These are phyloP conservation scores for Patagioenas fasciata DNA, from an alignment of 2,113 vertebrate genomes.

Conservation along the genomic window DNA sequence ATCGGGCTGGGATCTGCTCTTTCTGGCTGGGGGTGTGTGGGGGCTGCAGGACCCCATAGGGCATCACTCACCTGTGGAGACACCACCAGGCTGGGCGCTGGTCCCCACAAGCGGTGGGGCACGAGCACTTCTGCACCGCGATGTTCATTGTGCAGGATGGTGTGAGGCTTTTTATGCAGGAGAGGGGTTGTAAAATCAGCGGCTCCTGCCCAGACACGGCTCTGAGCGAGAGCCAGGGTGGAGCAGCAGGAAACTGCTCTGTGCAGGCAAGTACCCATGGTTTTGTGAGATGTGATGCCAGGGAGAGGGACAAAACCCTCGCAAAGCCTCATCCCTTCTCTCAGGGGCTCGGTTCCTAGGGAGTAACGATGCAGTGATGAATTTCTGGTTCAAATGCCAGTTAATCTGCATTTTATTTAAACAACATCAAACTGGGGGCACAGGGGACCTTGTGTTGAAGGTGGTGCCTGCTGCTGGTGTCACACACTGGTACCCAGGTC, in stretches of 20 bases:
- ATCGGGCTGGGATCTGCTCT: background rate
- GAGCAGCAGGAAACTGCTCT: background rate
- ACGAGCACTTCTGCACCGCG: rapidly evolving
- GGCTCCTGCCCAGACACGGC: background rate
- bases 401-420: background rate
- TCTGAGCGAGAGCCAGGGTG: background rate
- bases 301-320: background rate
- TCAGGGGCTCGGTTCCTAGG: background rate
- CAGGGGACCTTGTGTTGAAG: background rate
- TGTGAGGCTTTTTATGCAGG: background rate
- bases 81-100: background rate
- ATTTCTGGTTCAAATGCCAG: rapidly evolving
- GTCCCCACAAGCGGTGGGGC: background rate
- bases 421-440: background rate
- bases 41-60: background rate
- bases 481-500: background rate
- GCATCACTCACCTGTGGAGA: background rate
- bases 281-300: background rate
- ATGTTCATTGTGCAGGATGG: background rate
- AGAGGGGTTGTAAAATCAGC: background rate
- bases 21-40: background rate
- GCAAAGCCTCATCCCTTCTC: background rate
- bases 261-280: no score
- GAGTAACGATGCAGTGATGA: rapidly evolving
- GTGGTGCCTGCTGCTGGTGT: background rate